Evolutionary conservation across 2,888 invertebrate genomes (phyloP), one percentile per base, ranked within the genome.

Genomic region (Opisthograptis luteolata): DNA sequence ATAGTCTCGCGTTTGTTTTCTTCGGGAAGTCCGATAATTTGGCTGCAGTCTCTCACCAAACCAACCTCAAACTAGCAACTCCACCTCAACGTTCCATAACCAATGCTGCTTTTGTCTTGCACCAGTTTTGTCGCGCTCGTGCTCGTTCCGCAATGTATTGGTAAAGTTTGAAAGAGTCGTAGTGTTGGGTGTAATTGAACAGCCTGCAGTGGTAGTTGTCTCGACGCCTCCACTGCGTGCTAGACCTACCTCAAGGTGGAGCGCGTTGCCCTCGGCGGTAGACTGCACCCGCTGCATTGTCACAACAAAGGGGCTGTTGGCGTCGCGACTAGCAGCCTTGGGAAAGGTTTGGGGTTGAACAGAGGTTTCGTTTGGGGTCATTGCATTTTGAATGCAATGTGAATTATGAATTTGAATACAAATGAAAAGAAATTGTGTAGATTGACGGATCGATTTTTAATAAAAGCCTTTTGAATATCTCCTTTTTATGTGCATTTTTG

Each of bases 201-300:
- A 19, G 56, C 35, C 19, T 43, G 52, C 59, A 55, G 76, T 84
- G 59, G 39, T 31, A 61, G 71, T 64, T 63, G 83, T 81, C 82
- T 80, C 75, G 42, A 24, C 32, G 83, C 64, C 68, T 70, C 59
- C 68, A 62, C 66, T 66, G 68, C 64, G 66, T 67, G 68, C 73
- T 68, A 76, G 85, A 88, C 88, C 88, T 89, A 84, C 88, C 87
- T 83, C 79, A 89, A 83, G 70, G 63, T 64, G 65, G 58, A 62
- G 73, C 65, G 68, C 68, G 67, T 83, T 87, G 75, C 70, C 73
- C 76, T 68, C 60, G 57, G 59, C 63, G 19, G 20, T 60, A 45
- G 44, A 54, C 56, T 64, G 61, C 65, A 64, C 59, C n/a, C 62
- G 62, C 7, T 80, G 82, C 81, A 81, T 68, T 69, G 71, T 61